Evolutionary conservation across 2,797 vertebrate genomes (phyloP), one percentile per base, ranked within the genome.

Genomic region (Pempheris klunzingeri): DNA sequence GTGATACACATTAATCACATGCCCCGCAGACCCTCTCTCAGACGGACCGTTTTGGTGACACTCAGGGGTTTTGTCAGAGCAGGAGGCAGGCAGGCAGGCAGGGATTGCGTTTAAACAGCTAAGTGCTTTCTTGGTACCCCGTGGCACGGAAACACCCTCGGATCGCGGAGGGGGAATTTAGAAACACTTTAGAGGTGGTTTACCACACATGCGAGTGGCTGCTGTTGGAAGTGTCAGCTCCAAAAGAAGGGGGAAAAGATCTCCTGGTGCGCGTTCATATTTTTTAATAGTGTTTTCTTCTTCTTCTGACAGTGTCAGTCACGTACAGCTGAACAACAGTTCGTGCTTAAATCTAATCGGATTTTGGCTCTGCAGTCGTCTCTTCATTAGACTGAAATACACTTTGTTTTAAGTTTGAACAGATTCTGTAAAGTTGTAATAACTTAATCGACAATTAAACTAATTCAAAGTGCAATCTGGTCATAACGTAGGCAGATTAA

Each of bases 151-250:
- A 85, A 81, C 83, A 74, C 53, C 74, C 76, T 77, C 64, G 24
- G 73, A 77, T 71, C 71, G 61, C 77, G 61, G 60, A 78, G 58
- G 71, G 62, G 78, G 71, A 64, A 70, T 80, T 87, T 70, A 83
- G 74, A 82, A 87, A 88, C 82, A 84, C 80, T 89, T 90, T 50
- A 74, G 81, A 85, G 84, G 80, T 77, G 87, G 83, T 80, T 92
- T 80, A 84, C 73, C 79, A 74, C 85, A 82, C 77, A 85, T 78
- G 77, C 55, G 52, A 74, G 36, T n/a, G 14, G 41, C 76, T 84
- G 49, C 62, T 72, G 71, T 5, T 71, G 34, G 44, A 75, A 52
- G 70, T 63, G 50, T 77, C 53, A 49, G 61, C 38, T 74, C 59
- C 63, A 61, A 63, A 68, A 46, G 24, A 43, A 15, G 15, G 13